Percentiles rank a stretch among this genome's conserved stretches.
Conservation (phyloP, 2,888 invertebrate species). For the Trichogramma dendrolimi region DNA sequence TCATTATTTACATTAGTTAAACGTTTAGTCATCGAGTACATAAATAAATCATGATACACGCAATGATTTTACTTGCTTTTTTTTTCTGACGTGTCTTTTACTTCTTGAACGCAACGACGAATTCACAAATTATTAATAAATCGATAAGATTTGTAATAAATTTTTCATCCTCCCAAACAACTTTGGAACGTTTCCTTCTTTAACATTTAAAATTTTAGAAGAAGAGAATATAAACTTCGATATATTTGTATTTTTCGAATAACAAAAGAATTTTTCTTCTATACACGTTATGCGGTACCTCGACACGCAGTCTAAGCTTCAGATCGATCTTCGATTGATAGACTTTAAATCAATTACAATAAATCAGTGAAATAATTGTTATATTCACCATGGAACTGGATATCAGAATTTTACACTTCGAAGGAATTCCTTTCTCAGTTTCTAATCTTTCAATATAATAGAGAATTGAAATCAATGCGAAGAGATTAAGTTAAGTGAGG, state of each 20-base stretch:
- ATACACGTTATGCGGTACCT: too few relatives aligned
- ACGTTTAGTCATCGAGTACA: slow-evolving; percentile 45
- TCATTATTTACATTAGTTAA: slow-evolving; percentile 53
- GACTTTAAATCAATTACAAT: neutral
- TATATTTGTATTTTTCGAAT: too few relatives aligned
- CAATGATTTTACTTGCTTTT: slow-evolving; percentile 42
- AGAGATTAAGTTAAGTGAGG: slow-evolving; percentile 27
- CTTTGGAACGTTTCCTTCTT: too few relatives aligned
- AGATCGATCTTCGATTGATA: slow-evolving; percentile 30
- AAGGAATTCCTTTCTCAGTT: neutral
- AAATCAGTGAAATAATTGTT: slow-evolving; percentile 11
- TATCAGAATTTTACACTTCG: neutral
- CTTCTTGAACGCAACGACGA: too few relatives aligned
- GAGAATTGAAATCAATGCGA: slow-evolving; percentile 29
- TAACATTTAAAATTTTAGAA: too few relatives aligned
- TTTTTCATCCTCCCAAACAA: too few relatives aligned
- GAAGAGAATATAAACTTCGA: too few relatives aligned
- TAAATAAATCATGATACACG: slow-evolving; percentile 50
- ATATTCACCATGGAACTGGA: neutral
- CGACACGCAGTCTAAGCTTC: slow-evolving; percentile 14
- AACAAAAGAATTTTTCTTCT: slow-evolving; percentile 13
- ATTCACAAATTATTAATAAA: too few relatives aligned
- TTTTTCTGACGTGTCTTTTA: too few relatives aligned
- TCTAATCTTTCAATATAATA: too few relatives aligned
- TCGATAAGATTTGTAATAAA: too few relatives aligned